Evolutionary conservation across 2,113 vertebrate genomes (phyloP), one percentile per base, ranked within the genome.

Genomic region (Calidris pygmaea): DNA sequence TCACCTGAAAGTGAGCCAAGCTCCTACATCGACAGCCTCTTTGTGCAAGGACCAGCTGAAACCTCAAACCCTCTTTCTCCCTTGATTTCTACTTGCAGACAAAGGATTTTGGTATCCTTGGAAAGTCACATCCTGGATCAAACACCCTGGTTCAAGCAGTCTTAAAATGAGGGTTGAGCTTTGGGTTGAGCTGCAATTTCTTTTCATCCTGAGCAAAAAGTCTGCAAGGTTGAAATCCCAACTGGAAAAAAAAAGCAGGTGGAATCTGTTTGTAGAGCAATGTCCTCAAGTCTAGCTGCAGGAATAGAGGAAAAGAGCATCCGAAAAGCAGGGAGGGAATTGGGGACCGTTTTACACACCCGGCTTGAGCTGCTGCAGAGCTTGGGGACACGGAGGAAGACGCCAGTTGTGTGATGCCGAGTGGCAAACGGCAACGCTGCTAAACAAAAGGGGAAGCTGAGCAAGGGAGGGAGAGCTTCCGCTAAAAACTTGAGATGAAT

Each of bases 401-500:
- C 50, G 24, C 14, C 45, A 4, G 56, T 30, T 32, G 63, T 45
- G 56, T 6, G 56, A 41, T 41, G 70, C 52, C 0, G 0, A 80
- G 53, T 7, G 2, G 5, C 53, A 68, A 86, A 37, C 8, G 37
- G 50, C 85, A 43, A 12, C 1, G 2, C 52, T 34, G 48, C 85
- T 43, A 29, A 58, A 67, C n/a, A 32, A 50, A 50, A 37, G 13
- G 19, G 29, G 72, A 52, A 58, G 83, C 41, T 66, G 65, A 35
- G 47, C 65, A 67, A 48, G 39, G 45, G 18, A 67, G 62, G 73
- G 47, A 94, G 53, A 89, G 80, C 37, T 91, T 29, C 87, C 45
- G 63, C 93, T 87, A 45, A 91, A 80, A 89, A 74, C 55, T 77
- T 26, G 50, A 67, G 81, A 81, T 94, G n/a, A 96, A 95, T 95